Evolutionary conservation across 2,888 invertebrate species (phyloP), one percentile per base, ranked within the genome.

Genomic region (Salticus scenicus): DNA sequence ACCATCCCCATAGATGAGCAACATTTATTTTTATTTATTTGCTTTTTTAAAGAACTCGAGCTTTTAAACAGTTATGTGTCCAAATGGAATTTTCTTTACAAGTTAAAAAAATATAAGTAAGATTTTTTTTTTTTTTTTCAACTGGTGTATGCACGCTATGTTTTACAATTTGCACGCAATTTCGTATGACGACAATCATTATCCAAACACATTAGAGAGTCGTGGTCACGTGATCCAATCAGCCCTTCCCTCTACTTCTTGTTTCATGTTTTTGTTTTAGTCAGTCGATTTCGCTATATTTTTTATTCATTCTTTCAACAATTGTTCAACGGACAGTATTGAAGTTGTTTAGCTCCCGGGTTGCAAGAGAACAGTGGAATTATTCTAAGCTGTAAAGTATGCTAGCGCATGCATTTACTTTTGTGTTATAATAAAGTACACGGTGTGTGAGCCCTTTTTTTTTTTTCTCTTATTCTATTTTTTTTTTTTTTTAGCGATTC

Each of bases 131-230:
- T 31, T 47, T 5, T 24, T 47, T 47, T 47, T 47, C 14, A 24
- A 41, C 12, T 28, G 12, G 28, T 63, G 67, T 74, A 14, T 47
- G 47, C 47, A 47, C 47, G 47, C 47, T n/a, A 47, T 47, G 47
- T 17, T 17, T 17, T 14, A 14, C 47, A 47, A 2, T 47, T 47
- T 12, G 47, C 78, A 78, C 84, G 84, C 78, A 69, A 84, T 74
- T 78, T 84, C 78, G 78, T 57, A 78, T 84, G 84, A 84, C 84
- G 78, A 73, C 78, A 74, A 73, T 84, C 84, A 79, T 84, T 84
- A 84, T 47, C 69, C 78, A 78, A 47, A 78, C 69, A 57, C 69
- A 63, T 73, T 47, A 27, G 64, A 70, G 78, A 72, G 83, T 77
- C 77, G 72, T 77, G 72, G 72, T 83, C 83, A 83, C 76, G 83